Evolutionary conservation across 2,113 vertebrate species (phyloP), one percentile per base, ranked within the genome.

Genomic region (Piaya cayana): DNA sequence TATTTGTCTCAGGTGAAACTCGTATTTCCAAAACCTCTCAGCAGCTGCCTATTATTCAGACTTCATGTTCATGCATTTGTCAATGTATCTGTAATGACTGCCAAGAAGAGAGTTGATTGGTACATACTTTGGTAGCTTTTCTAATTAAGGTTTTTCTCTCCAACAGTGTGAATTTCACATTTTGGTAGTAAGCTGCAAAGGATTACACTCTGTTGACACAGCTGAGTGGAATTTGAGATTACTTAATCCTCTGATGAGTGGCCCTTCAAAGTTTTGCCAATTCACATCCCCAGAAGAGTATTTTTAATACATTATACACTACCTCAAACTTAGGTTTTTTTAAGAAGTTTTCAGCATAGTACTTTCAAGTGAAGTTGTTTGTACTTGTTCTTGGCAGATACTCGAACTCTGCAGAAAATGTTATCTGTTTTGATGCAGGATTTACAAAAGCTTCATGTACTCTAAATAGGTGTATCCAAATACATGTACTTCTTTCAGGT

Each of bases 121-220:
- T 58, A 53, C 7, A 25, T 64, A 63, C 23, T 29, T 15, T 45
- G 45, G n/a, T 45, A 82, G 37, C 74, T 91, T 90, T 89, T 68
- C 65, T 93, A 82, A 88, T 95, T 71, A 93, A 82, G 29, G n/a
- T 14, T 92, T 87, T 90, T 92, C 69, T 69, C 37, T 69, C 49
- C 32, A 53, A 55, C 58, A 16, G 16, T 72, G 45, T 45, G 39
- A 85, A 64, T 72, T 82, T 84, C 58, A 76, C 9, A 26, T 92
- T 95, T 92, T 92, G 47, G 29, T 87, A 59, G 36, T 30, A 87
- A 90, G 5, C 12, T 37, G 69, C 4, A 3, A 49, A 50, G 34
- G 62, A 84, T 75, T 76, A 82, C 45, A 68, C 55, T 59, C 43
- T 82, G 52, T 81, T 92, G 69, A 88, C 81, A 82, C 19, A 87